Base-by-base conservation (phyloP, 2,888 invertebrate species). In the Patella caerulea region DNA sequence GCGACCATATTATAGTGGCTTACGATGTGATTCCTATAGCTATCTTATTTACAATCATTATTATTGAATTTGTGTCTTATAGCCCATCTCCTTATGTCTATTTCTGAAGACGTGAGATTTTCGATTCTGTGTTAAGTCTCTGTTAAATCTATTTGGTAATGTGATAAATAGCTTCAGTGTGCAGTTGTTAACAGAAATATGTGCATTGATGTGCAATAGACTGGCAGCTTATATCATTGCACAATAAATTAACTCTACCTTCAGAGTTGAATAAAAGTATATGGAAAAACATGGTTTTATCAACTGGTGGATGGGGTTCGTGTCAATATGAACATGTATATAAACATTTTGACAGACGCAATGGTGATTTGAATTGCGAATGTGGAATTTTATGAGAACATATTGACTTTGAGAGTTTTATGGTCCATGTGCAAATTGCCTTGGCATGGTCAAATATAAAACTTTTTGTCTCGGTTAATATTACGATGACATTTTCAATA, bases 171-270 rank as follows among this genome's bases (percentile, higher is more conserved):
- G 24, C 65, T 24, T 65, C 24, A 65, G 24, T 45, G 45, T 65
- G 65, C 65, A 65, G 24, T 65, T 65, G 65, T 65, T 65, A 65
- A 65, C 65, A 65, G 65, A 65, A 65, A 24, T 65, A 65, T 65
- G 14, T 65, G 9, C 65, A 12, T 24, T 24, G 24, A 65, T 24
- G 24, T 65, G 65, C 65, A 65, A 24, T 65, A 65, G 24, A 24
- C 19, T 65, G 19, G 19, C 14, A 24, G 11, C 65, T 65, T 65
- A 65, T 3, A 19, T 65, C 24, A 65, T 65, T 19, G 19, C 24
- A 19, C 65, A 5, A 65, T 65, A 65, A 65, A 65, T 65, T 24
- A 65, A 19, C 24, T 45, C 45, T 45, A 9, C 9, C 9, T 45
- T 45, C 45, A 45, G 45, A 9, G 45, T 45, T 7, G 45, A 45